Percentiles rank a stretch among this genome's conserved stretches.
phyloP scores from a whole-genome alignment of 2,113 vertebrate species.

The Physeter macrocephalus region DNA sequence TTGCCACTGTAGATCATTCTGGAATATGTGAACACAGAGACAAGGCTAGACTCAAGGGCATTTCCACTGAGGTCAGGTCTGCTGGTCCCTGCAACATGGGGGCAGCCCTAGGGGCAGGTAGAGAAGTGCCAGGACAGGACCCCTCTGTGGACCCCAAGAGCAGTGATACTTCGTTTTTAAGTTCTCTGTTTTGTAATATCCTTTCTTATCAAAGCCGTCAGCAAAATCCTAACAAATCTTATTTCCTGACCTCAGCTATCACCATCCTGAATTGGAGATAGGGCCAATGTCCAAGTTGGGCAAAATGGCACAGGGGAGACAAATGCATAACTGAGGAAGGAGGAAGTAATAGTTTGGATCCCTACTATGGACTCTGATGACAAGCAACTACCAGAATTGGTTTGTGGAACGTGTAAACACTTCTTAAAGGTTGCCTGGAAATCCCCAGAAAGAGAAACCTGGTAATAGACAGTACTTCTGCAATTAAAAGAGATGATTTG shows the following conservation, averaged over 20 bases:
- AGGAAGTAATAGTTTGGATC: background rate
- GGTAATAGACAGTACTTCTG: background rate
- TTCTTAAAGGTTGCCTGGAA: background rate
- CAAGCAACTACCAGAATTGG: background rate
- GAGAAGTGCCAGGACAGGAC: background rate
- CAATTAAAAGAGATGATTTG: background rate
- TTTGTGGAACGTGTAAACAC: background rate
- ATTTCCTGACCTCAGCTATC: background rate
- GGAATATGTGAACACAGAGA: background rate
- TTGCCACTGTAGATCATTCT: background rate
- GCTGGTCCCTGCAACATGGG: background rate
- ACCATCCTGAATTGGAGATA: background rate
- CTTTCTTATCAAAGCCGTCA: background rate
- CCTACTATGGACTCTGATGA: background rate
- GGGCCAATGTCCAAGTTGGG: background rate
- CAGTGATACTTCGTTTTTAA: background rate
- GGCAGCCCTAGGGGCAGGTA: background rate
- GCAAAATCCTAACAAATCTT: background rate
- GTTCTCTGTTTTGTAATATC: background rate
- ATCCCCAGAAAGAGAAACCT: background rate
- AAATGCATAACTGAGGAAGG: background rate
- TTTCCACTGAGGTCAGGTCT: background rate
- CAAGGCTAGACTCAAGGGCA: background rate
- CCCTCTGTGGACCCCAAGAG: background rate
- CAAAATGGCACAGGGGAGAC: background rate